Conservation (phyloP, 2,888 invertebrate genomes). For the Pyrocoelia pectoralis region DNA sequence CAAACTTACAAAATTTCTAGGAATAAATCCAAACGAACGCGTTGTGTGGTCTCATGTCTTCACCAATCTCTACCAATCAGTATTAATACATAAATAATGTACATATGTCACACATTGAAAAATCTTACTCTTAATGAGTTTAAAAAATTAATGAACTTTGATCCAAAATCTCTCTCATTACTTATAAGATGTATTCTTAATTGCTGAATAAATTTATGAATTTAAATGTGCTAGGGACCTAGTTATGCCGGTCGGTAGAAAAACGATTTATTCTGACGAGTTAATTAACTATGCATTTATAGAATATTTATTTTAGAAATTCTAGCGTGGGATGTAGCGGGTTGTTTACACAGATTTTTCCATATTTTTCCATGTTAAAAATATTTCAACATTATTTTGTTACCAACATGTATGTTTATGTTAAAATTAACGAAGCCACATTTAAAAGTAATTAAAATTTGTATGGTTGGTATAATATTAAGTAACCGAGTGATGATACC, state of each 20-base stretch:
- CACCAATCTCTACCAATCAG: constrained; percentile 32
- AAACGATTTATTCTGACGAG: not conserved
- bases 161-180: constrained; percentile 4
- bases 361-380: too few relatives aligned
- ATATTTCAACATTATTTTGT: too few relatives aligned
- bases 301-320: not conserved
- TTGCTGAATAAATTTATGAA: not conserved
- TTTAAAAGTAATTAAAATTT: too few relatives aligned
- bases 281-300: not conserved
- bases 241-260: not conserved
- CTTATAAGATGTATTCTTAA: not conserved
- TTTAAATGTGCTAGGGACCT: not conserved
- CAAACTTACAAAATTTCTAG: constrained; percentile 42
- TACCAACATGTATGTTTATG: too few relatives aligned
- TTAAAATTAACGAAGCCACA: too few relatives aligned
- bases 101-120: constrained; percentile 31
- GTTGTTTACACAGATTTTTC: too few relatives aligned
- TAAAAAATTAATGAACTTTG: constrained; percentile 9
- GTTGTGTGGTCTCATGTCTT: constrained; percentile 44
- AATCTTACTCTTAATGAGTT: constrained; percentile 10
- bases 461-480: too few relatives aligned
- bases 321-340: too few relatives aligned
- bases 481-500: not conserved
- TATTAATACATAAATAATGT: constrained; percentile 36
- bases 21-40: constrained; percentile 43